Percentiles rank a stretch among this genome's conserved stretches.
These are phyloP conservation scores for Drosophila nasuta DNA, from an alignment of 1,140 invertebrate species.

Conservation along the genomic window DNA sequence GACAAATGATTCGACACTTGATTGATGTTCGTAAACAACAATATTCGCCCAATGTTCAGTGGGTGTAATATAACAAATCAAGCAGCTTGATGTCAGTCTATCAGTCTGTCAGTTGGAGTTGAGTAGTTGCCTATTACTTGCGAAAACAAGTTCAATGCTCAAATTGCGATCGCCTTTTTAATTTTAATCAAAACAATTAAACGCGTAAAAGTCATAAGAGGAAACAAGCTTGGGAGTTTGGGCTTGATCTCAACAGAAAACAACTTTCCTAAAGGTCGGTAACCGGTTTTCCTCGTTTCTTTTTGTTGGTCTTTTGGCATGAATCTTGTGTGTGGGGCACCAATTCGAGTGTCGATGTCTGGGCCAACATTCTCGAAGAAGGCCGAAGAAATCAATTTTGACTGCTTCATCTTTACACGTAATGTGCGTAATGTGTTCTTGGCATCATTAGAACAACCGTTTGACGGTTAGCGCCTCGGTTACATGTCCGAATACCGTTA, in stretches of 20 bases:
- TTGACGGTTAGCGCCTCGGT: slow-evolving; percentile 64
- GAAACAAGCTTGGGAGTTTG: slow-evolving; percentile 19
- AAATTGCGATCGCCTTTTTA: slow-evolving; percentile 28
- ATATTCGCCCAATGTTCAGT: not conserved
- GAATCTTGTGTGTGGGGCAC: slow-evolving; percentile 29
- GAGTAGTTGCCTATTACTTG: slow-evolving; percentile 8
- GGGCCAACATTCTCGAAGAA: slow-evolving; percentile 32
- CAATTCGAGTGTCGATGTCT: not conserved
- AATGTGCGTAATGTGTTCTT: slow-evolving; percentile 50
- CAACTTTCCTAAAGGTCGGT: slow-evolving; percentile 81
- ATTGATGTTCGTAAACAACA: slow-evolving; percentile 16
- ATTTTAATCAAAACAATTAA: slow-evolving; percentile 72
- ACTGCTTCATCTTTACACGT: slow-evolving; percentile 44
- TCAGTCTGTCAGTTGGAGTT: not conserved
- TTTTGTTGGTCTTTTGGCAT: slow-evolving; percentile 29
- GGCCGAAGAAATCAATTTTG: slow-evolving; percentile 47
- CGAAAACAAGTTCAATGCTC: slow-evolving; percentile 42
- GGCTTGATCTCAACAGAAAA: slow-evolving; percentile 43
- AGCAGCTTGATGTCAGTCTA: slow-evolving; percentile 28
- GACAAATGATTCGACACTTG: slow-evolving; percentile 61
- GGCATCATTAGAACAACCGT: slow-evolving; percentile 59
- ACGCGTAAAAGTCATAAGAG: slow-evolving; percentile 56
- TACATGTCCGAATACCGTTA: slow-evolving; percentile 67
- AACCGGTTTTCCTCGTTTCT: slow-evolving; percentile 61
- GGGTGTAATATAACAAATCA: slow-evolving; percentile 22